Conservation (phyloP, 2,797 vertebrate genomes). For the Dendrocincla fuliginosa region DNA sequence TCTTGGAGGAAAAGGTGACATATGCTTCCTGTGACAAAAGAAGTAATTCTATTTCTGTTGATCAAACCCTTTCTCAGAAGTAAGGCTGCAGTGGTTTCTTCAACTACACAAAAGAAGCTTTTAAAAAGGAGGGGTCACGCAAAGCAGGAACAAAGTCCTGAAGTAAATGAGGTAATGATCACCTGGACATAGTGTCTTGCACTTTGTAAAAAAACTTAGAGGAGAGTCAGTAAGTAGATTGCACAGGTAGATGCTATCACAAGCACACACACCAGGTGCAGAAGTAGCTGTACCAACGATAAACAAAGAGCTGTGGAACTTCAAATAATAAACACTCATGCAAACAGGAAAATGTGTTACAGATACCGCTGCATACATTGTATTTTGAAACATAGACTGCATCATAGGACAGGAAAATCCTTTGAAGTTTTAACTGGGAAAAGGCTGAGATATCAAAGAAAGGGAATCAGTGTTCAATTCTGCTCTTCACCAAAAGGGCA, state of each 20-base stretch:
- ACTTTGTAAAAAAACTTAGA: neutral
- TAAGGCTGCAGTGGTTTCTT: slow-evolving; percentile 5
- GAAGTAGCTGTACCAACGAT: neutral
- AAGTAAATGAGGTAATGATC: neutral
- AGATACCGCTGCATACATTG: neutral
- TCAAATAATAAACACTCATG: neutral
- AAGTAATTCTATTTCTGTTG: slow-evolving; percentile 12
- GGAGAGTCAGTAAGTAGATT: neutral
- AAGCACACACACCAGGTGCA: fast-evolving
- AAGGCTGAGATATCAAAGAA: slow-evolving; percentile 4
- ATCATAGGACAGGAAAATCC: neutral
- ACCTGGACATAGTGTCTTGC: neutral
- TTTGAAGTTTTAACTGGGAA: slow-evolving; percentile 19
- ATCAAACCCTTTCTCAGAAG: slow-evolving; percentile 40
- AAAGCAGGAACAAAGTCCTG: neutral
- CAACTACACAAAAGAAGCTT: neutral
- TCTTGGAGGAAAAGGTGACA: slow-evolving; percentile 23
- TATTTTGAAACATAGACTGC: neutral
- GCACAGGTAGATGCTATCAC: fast-evolving
- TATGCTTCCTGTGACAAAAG: neutral
- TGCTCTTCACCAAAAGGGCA: neutral
- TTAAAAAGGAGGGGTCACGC: neutral
- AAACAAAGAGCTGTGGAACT: neutral
- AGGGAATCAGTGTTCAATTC: neutral
- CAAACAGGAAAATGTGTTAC: neutral